These are phyloP conservation scores for Cnemophilus loriae DNA, from an alignment of 2,113 vertebrate species.

Conservation along the genomic window DNA sequence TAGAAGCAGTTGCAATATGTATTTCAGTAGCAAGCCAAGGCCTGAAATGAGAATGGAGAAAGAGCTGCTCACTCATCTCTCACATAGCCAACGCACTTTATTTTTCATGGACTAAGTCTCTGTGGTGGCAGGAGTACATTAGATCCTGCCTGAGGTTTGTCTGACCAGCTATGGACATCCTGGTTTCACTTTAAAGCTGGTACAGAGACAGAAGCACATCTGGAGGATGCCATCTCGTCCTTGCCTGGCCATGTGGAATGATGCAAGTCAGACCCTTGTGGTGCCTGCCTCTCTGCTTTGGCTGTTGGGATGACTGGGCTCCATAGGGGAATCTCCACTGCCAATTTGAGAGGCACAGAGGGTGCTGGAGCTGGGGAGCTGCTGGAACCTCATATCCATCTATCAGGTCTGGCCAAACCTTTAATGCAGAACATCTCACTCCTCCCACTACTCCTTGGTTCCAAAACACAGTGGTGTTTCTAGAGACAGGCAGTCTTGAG, in stretches of 20 bases:
- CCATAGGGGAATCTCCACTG: not conserved
- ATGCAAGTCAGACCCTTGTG: not conserved
- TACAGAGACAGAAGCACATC: not conserved
- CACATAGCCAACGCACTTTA: not conserved
- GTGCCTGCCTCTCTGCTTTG: not conserved
- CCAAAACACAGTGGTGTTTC: not conserved
- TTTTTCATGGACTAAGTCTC: not conserved
- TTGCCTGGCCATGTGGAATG: fast-evolving
- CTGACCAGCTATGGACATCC: not conserved
- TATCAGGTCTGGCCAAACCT: not conserved
- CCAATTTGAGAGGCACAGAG: fast-evolving
- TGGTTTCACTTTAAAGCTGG: not conserved
- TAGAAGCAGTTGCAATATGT: not conserved
- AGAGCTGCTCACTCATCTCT: not conserved
- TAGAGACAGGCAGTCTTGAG: constrained; percentile 5
- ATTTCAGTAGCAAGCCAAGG: not conserved
- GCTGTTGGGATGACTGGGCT: not conserved
- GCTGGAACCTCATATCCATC: not conserved
- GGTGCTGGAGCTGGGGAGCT: not conserved
- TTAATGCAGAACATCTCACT: not conserved
- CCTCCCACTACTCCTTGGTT: not conserved
- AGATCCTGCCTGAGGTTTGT: not conserved
- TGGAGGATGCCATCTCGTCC: not conserved
- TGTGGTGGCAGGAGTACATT: not conserved
- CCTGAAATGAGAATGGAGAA: not conserved